Evolutionary conservation across 30 jellyfish, hydroid and myxozoan species (phyloP).

Genomic region (Turritopsis dohrnii): DNA sequence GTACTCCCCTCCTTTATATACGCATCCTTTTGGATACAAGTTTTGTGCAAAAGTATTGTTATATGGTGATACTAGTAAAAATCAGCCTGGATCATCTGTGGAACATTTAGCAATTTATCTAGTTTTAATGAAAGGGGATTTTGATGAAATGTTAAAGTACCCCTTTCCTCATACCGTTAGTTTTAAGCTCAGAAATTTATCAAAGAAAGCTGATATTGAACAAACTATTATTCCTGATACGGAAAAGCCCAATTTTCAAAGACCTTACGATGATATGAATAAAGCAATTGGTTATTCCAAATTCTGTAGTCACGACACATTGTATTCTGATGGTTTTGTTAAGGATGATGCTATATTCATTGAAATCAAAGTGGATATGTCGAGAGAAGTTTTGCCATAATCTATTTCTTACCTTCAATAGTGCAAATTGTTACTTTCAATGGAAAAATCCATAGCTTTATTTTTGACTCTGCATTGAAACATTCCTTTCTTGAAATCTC

Average conservation of each 20-base stretch:
- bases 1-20: slow-evolving; percentile 65
- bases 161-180: slow-evolving; percentile 58
- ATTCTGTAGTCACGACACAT: slow-evolving; percentile 25
- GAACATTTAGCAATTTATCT: slow-evolving; percentile 52
- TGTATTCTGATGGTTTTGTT: slow-evolving; percentile 24
- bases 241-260: not conserved
- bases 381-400: not conserved
- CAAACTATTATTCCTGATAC: slow-evolving; percentile 4
- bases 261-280: slow-evolving; percentile 25
- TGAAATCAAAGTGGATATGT: not conserved
- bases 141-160: slow-evolving; percentile 44
- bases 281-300: slow-evolving; percentile 22
- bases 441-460: no score
- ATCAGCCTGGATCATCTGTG: slow-evolving; percentile 16
- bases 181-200: slow-evolving; percentile 26
- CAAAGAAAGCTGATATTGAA: not conserved
- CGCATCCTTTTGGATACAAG: slow-evolving; percentile 50
- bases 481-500: no score
- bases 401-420: no score
- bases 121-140: slow-evolving; percentile 52
- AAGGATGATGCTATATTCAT: slow-evolving; percentile 19
- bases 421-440: no score
- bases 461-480: no score
- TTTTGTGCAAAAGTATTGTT: slow-evolving; percentile 42
- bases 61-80: slow-evolving; percentile 45